Base-by-base conservation (phyloP, 2,797 vertebrate species). In the Lutjanus campechanus region DNA sequence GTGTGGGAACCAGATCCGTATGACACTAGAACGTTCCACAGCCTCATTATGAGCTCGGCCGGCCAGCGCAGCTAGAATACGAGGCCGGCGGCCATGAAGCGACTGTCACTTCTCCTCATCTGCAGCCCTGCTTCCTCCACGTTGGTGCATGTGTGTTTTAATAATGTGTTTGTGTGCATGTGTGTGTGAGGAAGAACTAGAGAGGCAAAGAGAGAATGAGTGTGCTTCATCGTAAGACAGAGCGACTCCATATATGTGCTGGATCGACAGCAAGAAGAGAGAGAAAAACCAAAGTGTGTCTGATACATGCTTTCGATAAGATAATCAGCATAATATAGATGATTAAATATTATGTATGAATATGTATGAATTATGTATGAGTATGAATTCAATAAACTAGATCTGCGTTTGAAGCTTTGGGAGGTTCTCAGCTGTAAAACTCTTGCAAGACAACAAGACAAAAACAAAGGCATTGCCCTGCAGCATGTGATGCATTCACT, bases 21-120 rank as follows among this genome's bases (percentile, higher is more conserved):
- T 89, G 89, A 91, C 82, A 90, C 88, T 88, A 59, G 78, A 89
- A 88, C 58, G 40, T 92, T 89, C 84, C 82, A 76, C 76, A 67
- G 76, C 59, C 84, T 91, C 82, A 85, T 93, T 91, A 90, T 4
- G 41, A 90, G 87, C 77, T 82, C 3, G 36, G 73, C 73, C 61
- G 86, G 83, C 64, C 84, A 69, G 50, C 61, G 17, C 85, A 67
- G 82, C 74, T 12, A n/a, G 71, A 88, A 87, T 83, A 73, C 61
- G 59, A 85, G 59, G 88, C 91, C 85, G 76, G 81, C 70, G 73
- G 90, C 92, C 87, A 90, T 89, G 88, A 92, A 91, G 82, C 56
- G 51, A 81, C 89, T 94, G 92, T 94, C 92, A 91, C 89, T 85
- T 92, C 81, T 82, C 76, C 87, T 93, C 90, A 91, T 73, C 73